Base-by-base conservation (phyloP, 1,140 invertebrate species). In the Oryctes rhinoceros region DNA sequence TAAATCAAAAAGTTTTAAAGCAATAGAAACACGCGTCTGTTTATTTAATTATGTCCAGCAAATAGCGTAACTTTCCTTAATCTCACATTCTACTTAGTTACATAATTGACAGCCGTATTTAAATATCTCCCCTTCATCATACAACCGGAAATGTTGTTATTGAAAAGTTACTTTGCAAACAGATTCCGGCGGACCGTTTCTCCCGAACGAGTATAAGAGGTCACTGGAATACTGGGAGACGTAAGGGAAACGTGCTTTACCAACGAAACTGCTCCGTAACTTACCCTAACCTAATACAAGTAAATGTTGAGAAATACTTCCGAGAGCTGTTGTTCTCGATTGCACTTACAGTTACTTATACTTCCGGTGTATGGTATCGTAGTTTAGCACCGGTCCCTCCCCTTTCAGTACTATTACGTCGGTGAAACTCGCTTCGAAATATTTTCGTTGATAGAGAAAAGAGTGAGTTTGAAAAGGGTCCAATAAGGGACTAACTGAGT, bases 271-370 rank as follows among this genome's bases (percentile, higher is more conserved):
- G 24, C 65, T 71, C 20, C 24, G 15, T 24, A 71, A 71, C 20
- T 35, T 37, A 24, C 65, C 65, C 65, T 71, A 71, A 71, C 65
- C 65, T 71, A 71, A 24, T 71, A 71, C 65, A 71, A 71, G 65
- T 71, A 71, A 71, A 71, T 71, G 65, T 71, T 71, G 65, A 71
- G 65, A 71, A 71, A 71, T 71, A 71, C 65, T 71, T 71, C 20
- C 65, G 18, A 71, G 65, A 71, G 24, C 65, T 71, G 65, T 71
- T 71, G 65, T 71, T 71, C 65, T 71, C 20, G 65, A 62, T 62
- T 62, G 53, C 53, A 62, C 53, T 71, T 71, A 71, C 18, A 71
- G 65, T 71, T 71, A 24, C 65, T 71, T 71, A 71, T 24, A 71
- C 65, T 71, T 71, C 65, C 65, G 65, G 65, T 35, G 24, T 71